Evolutionary conservation across 1,140 invertebrate species (phyloP), one percentile per base, ranked within the genome.

Genomic region (Formica selysi): DNA sequence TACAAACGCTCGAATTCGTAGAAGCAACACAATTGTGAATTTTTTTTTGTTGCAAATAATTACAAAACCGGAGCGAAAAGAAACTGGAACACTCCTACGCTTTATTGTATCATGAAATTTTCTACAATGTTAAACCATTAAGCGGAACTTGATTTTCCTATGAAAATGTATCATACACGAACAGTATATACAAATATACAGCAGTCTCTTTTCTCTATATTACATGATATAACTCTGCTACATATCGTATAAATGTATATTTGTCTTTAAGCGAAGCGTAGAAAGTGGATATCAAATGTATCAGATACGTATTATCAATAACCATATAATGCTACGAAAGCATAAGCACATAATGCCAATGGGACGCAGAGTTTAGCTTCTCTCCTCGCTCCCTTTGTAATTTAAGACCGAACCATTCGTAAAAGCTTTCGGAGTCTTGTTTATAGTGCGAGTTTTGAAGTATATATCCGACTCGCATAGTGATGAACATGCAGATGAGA

Each of bases 361-460:
- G n/a, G 38, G 13, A 61, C 67, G 26, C 26, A 6, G 38, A 61
- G 79, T 83, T 73, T 61, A 19, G 38, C 29, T 44, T 62, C 36
- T 44, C 48, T 26, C 16, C 26, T 54, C 26, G 6, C 11, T 19
- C 29, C 16, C 79, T 81, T 71, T 83, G 79, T 83, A 61, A 83
- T 73, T 83, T 61, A 68, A 61, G 68, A 13, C 19, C 51, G 36
- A 29, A 51, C 22, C 51, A 13, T 73, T 41, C 38, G 68, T 64
- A 48, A 29, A 16, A n/a, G 59, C 79, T 83, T 71, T 59, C n/a
- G 13, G 51, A 61, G n/a, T 61, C 57, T 83, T 73, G 68, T 83
- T 83, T 83, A 54, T 83, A 29, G n/a, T 19, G 38, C 29, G 68
- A 83, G 57, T 73, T 83, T 83, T 74, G 26, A 83, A 74, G 68